Conservation (phyloP, 2,797 vertebrate genomes). For the Pampus argenteus region DNA sequence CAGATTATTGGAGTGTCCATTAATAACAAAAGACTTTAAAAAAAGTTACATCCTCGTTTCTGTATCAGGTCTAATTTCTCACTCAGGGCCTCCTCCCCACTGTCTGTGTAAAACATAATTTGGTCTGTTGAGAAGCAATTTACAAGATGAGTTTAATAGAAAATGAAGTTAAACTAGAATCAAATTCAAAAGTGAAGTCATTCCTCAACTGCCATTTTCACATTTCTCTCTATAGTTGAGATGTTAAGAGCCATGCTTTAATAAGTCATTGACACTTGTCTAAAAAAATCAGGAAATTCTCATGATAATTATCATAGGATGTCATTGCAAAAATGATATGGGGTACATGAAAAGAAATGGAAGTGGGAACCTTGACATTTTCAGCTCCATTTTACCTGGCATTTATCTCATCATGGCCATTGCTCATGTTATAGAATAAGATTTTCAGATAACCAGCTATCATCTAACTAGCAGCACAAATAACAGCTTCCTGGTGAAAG, state of each 20-base stretch:
- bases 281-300: conserved; percentile 24
- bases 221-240: conserved; percentile 35
- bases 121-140: conserved; percentile 29
- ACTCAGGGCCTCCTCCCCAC: no score
- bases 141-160: conserved; percentile 55
- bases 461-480: conserved; percentile 50
- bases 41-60: no score
- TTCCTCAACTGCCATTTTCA: conserved; percentile 15
- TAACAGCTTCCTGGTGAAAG: conserved; percentile 43
- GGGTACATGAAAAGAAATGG: conserved; percentile 38
- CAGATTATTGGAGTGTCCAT: not conserved
- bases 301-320: conserved; percentile 31
- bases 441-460: conserved; percentile 33
- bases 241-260: conserved; percentile 21
- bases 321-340: conserved; percentile 33
- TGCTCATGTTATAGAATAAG: conserved; percentile 39
- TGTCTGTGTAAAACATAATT: conserved; percentile 1
- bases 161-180: conserved; percentile 51
- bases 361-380: conserved; percentile 35
- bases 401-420: conserved; percentile 24
- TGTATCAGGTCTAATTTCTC: no score
- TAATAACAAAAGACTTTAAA: no score
- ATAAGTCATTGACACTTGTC: conserved; percentile 25
- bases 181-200: conserved; percentile 41
- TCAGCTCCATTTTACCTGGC: conserved; percentile 29